Conservation (phyloP, 2,797 vertebrate genomes). For the Danio aesculapii region DNA sequence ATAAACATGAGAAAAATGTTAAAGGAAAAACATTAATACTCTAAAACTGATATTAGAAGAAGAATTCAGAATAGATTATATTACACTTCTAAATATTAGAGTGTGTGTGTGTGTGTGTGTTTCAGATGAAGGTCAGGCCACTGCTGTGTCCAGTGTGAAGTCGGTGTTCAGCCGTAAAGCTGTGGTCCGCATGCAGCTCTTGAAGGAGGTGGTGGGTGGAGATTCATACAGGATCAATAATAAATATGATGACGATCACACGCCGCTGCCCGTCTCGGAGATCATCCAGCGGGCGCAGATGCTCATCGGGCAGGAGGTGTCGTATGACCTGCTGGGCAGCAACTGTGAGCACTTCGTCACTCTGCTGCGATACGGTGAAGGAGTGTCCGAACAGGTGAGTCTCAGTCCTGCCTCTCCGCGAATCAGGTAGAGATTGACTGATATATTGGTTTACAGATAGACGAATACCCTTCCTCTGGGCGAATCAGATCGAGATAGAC, state of each 20-base stretch:
- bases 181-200: constrained; percentile 90
- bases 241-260: constrained; percentile 86
- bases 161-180: constrained; percentile 91
- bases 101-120: too few relatives aligned
- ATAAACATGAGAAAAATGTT: too few relatives aligned
- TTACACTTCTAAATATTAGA: too few relatives aligned
- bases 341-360: constrained; percentile 98
- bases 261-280: constrained; percentile 82
- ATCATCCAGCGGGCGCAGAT: constrained; percentile 85
- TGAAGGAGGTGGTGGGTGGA: constrained; percentile 89
- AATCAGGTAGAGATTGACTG: too few relatives aligned
- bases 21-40: too few relatives aligned
- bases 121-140: constrained; percentile 53
- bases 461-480: too few relatives aligned
- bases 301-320: constrained; percentile 86
- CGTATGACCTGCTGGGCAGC: constrained; percentile 87
- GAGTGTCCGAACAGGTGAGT: constrained; percentile 88
- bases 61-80: too few relatives aligned
- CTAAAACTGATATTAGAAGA: too few relatives aligned
- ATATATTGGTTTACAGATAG: too few relatives aligned
- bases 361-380: constrained; percentile 89
- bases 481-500: too few relatives aligned
- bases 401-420: too few relatives aligned
- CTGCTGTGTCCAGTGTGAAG: constrained; percentile 83
- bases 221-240: constrained; percentile 90